phyloP scores from a whole-genome alignment of 2,888 invertebrate species.

The Xylophagus ater region DNA sequence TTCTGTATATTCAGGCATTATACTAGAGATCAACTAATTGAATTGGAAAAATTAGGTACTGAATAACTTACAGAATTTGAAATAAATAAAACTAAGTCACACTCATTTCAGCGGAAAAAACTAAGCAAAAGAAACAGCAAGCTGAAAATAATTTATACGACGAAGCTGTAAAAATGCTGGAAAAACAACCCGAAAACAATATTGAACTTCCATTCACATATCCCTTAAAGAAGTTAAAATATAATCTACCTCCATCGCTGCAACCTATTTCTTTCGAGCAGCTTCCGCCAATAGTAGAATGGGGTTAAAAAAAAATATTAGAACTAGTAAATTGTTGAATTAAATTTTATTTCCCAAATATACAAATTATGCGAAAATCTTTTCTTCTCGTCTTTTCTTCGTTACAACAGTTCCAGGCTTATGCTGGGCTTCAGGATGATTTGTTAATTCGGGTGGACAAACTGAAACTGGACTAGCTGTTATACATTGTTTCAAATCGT shows the following conservation, averaged over 20 bases:
- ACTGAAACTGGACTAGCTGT: constrained; percentile 82
- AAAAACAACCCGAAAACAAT: no score
- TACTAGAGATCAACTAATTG: constrained; percentile 23
- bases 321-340: no score
- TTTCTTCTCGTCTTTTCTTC: constrained; percentile 86
- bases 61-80: neutral
- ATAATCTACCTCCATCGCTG: constrained; percentile 6
- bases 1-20: constrained; percentile 32
- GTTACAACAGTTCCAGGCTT: constrained; percentile 93
- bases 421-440: constrained; percentile 97
- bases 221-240: constrained; percentile 1
- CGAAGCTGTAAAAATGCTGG: neutral
- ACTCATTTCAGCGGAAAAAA: neutral
- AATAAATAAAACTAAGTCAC: neutral
- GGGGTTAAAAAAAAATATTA: no score
- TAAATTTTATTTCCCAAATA: no score
- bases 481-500: constrained; percentile 89
- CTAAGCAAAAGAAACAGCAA: neutral
- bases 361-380: constrained; percentile 83
- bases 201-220: constrained; percentile 5
- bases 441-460: constrained; percentile 92
- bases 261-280: no score
- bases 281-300: no score
- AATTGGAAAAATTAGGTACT: constrained; percentile 25
- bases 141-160: neutral